Evolutionary conservation across 2,113 vertebrate genomes (phyloP).

Genomic region (Nothocercus nigrocapillus): DNA sequence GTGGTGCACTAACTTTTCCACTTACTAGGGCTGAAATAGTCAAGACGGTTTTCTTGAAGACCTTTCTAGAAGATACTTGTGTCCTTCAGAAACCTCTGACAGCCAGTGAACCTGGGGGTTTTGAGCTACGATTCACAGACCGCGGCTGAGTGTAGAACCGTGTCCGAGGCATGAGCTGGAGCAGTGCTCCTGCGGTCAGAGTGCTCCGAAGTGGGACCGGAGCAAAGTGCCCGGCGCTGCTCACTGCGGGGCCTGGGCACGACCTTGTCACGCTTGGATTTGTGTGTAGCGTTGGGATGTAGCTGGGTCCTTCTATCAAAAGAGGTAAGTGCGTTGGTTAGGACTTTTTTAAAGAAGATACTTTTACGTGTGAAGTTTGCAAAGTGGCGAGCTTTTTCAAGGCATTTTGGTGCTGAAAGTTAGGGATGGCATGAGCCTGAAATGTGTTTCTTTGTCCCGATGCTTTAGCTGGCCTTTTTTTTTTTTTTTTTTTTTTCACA

Average conservation of each 20-base stretch:
- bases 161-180: neutral
- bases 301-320: neutral
- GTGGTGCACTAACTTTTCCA: neutral
- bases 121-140: neutral
- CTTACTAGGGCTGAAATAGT: neutral
- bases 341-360: neutral
- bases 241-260: neutral
- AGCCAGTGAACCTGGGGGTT: neutral
- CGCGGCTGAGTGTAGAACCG: neutral
- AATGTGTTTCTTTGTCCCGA: neutral
- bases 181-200: neutral
- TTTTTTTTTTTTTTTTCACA: no score
- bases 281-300: neutral
- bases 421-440: neutral
- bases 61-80: neutral
- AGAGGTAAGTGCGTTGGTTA: neutral
- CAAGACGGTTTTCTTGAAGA: neutral
- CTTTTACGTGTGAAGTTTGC: neutral
- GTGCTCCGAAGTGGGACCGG: neutral
- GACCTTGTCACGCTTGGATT: neutral
- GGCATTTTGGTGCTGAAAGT: neutral
- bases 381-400: neutral
- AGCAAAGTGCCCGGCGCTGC: accelerated
- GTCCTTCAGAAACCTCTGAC: neutral
- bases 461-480: neutral